Evolutionary conservation across 2,888 invertebrate genomes (phyloP).

Genomic region (Cantharis nigra): DNA sequence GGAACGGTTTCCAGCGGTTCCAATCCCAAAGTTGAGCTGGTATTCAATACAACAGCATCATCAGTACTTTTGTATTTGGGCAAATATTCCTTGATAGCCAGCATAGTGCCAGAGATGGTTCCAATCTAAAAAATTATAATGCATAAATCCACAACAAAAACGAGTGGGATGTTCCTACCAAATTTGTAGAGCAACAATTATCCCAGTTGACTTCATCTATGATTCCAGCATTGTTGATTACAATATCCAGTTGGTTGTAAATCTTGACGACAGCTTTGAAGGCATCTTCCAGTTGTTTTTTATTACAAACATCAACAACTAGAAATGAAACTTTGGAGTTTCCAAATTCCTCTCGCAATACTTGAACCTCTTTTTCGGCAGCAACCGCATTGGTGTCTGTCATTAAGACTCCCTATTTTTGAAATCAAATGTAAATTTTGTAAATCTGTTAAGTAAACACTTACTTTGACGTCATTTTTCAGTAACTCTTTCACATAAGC

Average conservation of each 20-base stretch:
- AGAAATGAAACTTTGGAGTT: conserved; percentile 70
- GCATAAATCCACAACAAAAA: too few species aligned
- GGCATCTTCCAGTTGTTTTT: conserved; percentile 65
- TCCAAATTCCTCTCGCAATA: conserved; percentile 66
- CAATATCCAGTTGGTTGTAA: conserved; percentile 32
- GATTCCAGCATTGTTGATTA: conserved; percentile 35
- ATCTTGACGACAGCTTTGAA: neutral
- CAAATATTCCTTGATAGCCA: conserved; percentile 37
- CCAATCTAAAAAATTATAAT: conserved; percentile 16
- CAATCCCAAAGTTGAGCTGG: conserved; percentile 35
- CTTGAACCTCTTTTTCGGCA: conserved; percentile 66
- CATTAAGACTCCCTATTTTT: conserved; percentile 43
- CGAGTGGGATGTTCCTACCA: conserved; percentile 13
- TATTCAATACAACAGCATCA: conserved; percentile 38
- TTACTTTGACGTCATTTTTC: conserved; percentile 8
- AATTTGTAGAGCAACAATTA: conserved; percentile 33
- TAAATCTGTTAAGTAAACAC: neutral
- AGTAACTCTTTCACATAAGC: neutral
- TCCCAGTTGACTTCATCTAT: conserved; percentile 33
- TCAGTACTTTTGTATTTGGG: conserved; percentile 35
- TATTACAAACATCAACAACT: conserved; percentile 74
- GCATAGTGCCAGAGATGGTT: conserved; percentile 31
- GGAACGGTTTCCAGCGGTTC: conserved; percentile 10
- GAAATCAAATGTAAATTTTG: neutral
- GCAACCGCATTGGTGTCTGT: conserved; percentile 42